Conservation (phyloP, 2,888 invertebrate species). For the Rhodophaea formosa region DNA sequence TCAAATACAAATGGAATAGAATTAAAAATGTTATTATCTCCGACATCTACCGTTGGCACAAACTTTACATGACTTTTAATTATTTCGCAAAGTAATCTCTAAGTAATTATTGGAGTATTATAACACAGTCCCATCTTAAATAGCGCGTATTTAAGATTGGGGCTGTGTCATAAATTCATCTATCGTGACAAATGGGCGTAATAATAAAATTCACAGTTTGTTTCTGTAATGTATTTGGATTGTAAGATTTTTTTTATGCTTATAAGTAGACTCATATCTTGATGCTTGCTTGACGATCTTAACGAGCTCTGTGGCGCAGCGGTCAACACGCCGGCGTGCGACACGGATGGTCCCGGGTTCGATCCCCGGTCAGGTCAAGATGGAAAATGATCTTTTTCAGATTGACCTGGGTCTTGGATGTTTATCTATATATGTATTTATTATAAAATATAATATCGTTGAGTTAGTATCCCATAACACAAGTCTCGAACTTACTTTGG, state of each 20-base stretch:
- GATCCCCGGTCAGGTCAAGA: too few relatives aligned
- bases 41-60: neutral
- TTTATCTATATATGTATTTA: too few relatives aligned
- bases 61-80: conserved; percentile 41
- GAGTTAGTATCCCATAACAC: too few relatives aligned
- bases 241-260: neutral
- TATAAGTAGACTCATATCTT: neutral
- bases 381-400: too few relatives aligned
- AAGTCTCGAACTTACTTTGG: too few relatives aligned
- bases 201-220: conserved; percentile 28
- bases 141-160: conserved; percentile 38
- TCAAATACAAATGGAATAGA: neutral
- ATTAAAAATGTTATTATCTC: neutral
- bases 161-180: conserved; percentile 36
- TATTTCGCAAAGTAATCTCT: conserved; percentile 41
- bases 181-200: conserved; percentile 32
- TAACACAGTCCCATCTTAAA: conserved; percentile 1
- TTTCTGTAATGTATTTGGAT: conserved; percentile 12
- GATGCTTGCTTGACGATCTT: too few relatives aligned
- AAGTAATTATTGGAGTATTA: conserved; percentile 43
- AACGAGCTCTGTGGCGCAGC: too few relatives aligned
- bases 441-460: too few relatives aligned
- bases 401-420: too few relatives aligned
- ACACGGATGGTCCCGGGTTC: too few relatives aligned
- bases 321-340: too few relatives aligned